Conservation (phyloP, 2,797 vertebrate genomes). For the Trematomus bernacchii region DNA sequence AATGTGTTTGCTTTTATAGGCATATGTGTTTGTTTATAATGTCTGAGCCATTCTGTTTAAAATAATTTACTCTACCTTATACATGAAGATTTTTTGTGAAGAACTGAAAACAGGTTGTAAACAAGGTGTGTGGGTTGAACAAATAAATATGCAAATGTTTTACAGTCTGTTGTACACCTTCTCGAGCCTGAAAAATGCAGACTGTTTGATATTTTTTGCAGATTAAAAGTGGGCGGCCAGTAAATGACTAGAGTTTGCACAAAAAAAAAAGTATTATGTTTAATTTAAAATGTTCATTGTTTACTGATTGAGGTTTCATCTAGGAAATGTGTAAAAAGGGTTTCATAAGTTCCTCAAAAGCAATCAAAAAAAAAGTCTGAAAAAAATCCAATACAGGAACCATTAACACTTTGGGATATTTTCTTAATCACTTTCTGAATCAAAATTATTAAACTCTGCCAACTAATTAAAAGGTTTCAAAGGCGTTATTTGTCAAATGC, state of each 20-base stretch:
- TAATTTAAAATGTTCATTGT: neutral
- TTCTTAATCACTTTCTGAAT: neutral
- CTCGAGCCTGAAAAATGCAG: neutral
- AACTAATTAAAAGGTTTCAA: too few species aligned
- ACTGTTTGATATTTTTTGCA: neutral
- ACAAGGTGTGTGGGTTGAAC: constrained; percentile 18
- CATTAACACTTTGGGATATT: neutral
- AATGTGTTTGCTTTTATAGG: constrained; percentile 49
- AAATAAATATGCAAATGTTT: constrained; percentile 33
- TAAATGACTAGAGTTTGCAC: neutral
- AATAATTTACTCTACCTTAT: neutral
- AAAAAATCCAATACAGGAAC: neutral
- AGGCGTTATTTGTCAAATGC: too few species aligned
- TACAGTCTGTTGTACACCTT: neutral
- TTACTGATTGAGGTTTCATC: constrained; percentile 1
- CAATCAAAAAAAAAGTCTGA: neutral
- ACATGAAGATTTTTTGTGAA: neutral
- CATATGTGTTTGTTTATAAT: constrained; percentile 42
- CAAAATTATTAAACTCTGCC: too few species aligned
- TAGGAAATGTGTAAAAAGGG: neutral
- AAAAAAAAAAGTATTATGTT: neutral
- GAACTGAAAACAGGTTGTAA: constrained; percentile 6
- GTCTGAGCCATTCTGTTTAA: constrained; percentile 23
- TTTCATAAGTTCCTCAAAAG: neutral
- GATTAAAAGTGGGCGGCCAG: constrained; percentile 1